Evolutionary conservation across 2,113 vertebrate genomes (phyloP), one percentile per base, ranked within the genome.

Genomic region (Anhinga rufa): DNA sequence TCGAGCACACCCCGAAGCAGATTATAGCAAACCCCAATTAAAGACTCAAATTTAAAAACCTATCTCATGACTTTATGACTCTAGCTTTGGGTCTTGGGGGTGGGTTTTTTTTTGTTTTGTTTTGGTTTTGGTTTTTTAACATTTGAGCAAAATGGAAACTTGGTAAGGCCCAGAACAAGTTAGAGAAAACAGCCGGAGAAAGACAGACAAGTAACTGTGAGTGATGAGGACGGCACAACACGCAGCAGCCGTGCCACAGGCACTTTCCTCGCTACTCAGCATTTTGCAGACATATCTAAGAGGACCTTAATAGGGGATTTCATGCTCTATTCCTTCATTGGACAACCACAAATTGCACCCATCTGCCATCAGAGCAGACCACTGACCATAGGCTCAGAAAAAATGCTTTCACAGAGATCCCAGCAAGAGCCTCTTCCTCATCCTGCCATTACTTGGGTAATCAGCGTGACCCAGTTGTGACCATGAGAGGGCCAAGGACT

Each of bases 221-320:
- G 42, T 1, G 32, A 62, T 12, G 14, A 92, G 84, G 14, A 21
- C 60, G 71, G 84, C 46, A 65, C n/a, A 75, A 40, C 18, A 25
- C 0, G 0, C 54, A 62, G 88, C 72, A 71, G 80, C 36, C 1
- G 0, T 11, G 21, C 40, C 69, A 82, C 0, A 2, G 40, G 44
- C 36, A 1, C 40, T 78, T 71, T 34, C 38, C 54, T 90, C 3
- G 1, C 92, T 24, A 18, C 42, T 87, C 70, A 80, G 81, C 34
- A 31, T 79, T 89, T 87, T 69, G 58, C 74, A 95, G 83, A 52
- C 22, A 12, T 61, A 32, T 32, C 74, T 89, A 80, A 74, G 74
- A 87, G 49, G 38, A 70, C 29, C 48, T 79, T 66, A 72, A 0
- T 31, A 64, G n/a, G 11, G 38, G 58, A 89, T 91, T 93, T 91